A percentile compares a stretch with the other conserved stretches of the same genome.
Evolutionary conservation across 2,797 vertebrate species (phyloP).

Genomic region (Darevskia nairensis): DNA sequence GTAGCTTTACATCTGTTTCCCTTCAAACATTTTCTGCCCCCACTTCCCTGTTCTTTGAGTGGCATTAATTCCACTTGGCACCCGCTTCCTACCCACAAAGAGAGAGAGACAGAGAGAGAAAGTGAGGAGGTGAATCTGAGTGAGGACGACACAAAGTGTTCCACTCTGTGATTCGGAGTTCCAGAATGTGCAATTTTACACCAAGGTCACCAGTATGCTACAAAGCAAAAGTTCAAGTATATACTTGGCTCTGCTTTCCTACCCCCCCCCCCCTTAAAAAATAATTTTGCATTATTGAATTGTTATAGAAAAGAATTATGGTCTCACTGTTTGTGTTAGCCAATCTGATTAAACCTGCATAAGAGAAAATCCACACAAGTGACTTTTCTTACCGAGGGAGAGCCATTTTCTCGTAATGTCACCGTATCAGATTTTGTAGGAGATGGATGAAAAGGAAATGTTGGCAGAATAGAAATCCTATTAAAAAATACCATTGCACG

Average conservation of each 20-base stretch:
- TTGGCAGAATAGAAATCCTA: neutral
- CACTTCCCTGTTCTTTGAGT: neutral
- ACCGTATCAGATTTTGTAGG: constrained; percentile 30
- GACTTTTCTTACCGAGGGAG: neutral
- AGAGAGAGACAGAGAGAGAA: neutral
- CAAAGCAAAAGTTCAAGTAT: constrained; percentile 22
- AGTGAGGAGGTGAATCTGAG: neutral
- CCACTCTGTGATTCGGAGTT: neutral
- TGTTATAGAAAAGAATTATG: constrained; percentile 24
- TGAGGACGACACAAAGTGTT: neutral
- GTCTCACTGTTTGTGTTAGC: constrained; percentile 17
- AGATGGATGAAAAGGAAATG: neutral
- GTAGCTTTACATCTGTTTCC: neutral
- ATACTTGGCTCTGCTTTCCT: constrained; percentile 11
- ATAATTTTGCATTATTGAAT: constrained; percentile 62
- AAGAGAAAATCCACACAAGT: constrained; percentile 33
- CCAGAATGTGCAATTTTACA: constrained; percentile 12
- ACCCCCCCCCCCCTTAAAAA: neutral
- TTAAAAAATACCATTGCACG: neutral
- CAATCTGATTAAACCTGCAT: constrained; percentile 29
- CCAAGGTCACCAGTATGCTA: constrained; percentile 32
- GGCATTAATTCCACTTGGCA: neutral
- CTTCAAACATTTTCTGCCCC: neutral
- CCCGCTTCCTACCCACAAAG: neutral
- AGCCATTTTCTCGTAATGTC: constrained; percentile 12